Evolutionary conservation across 2,113 vertebrate species (phyloP).

Genomic region (Podarcis muralis): DNA sequence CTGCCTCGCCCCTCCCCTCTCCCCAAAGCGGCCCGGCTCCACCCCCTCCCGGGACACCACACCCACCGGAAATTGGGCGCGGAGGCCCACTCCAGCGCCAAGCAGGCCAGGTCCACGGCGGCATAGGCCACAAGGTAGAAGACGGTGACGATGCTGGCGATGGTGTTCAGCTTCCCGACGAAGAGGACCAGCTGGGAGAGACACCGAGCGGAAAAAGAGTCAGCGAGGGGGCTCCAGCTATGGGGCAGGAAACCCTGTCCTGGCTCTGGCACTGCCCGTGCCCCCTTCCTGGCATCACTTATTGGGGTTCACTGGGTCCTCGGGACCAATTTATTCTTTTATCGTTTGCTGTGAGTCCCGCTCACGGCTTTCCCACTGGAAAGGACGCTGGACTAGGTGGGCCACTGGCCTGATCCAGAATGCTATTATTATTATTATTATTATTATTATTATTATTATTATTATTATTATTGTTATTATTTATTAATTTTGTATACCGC

Average conservation of each 20-base stretch:
- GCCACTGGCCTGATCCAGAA: too few species aligned
- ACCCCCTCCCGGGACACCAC: not conserved
- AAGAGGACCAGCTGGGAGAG: conserved; percentile 18
- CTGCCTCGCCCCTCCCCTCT: not conserved
- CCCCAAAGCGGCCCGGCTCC: accelerated
- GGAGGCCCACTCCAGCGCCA: conserved; percentile 18
- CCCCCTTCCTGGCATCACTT: not conserved
- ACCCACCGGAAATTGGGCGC: conserved; percentile 31
- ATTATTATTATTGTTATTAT: too few species aligned
- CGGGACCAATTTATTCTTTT: too few species aligned
- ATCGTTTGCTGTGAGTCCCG: too few species aligned
- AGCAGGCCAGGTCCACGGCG: conserved; percentile 17
- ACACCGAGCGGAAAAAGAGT: not conserved
- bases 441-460: too few species aligned
- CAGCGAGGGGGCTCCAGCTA: not conserved
- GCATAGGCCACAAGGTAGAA: conserved; percentile 27
- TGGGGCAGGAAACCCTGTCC: not conserved
- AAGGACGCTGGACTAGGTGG: too few species aligned
- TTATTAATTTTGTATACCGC: too few species aligned
- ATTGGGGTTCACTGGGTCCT: not conserved
- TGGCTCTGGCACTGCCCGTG: not conserved
- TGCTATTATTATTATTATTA: too few species aligned
- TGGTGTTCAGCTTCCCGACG: conserved; percentile 23
- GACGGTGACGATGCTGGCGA: conserved; percentile 17
- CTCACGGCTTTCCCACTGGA: too few species aligned